Conservation (phyloP, 2,888 invertebrate species). For the Papilio elwesi region DNA sequence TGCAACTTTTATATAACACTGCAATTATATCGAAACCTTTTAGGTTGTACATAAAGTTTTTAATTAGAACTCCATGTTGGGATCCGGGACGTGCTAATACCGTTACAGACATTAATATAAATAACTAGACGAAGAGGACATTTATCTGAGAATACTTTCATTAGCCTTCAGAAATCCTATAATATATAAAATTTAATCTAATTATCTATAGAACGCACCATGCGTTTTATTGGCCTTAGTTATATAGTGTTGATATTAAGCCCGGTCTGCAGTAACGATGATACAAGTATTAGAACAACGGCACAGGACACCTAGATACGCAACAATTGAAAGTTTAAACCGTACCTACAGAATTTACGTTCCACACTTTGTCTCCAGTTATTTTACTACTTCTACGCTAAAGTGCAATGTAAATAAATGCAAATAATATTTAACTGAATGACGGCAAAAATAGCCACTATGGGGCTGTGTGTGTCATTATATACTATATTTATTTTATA, state of each 20-base stretch:
- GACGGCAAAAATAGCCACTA: not conserved
- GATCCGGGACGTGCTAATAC: not conserved
- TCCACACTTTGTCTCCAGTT: not conserved
- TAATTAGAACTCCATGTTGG: conserved; percentile 1
- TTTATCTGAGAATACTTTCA: too few species aligned
- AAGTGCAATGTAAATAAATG: not conserved
- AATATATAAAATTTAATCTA: too few species aligned
- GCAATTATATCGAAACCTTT: conserved; percentile 4
- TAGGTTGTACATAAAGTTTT: not conserved
- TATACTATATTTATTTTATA: not conserved
- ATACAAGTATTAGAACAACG: too few species aligned
- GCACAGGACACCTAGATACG: not conserved
- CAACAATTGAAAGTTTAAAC: not conserved
- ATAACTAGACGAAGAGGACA: not conserved
- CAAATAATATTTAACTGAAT: not conserved
- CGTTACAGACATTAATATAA: not conserved
- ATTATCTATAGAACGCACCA: too few species aligned
- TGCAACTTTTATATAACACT: conserved; percentile 35
- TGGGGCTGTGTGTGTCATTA: not conserved
- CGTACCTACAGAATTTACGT: not conserved
- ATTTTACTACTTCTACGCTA: not conserved
- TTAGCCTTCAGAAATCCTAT: too few species aligned
- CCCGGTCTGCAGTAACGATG: too few species aligned
- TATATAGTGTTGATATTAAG: too few species aligned
- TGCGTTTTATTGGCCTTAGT: too few species aligned